Base-by-base conservation (phyloP, 2,113 vertebrate genomes). In the Gnathonemus longibarbis region DNA sequence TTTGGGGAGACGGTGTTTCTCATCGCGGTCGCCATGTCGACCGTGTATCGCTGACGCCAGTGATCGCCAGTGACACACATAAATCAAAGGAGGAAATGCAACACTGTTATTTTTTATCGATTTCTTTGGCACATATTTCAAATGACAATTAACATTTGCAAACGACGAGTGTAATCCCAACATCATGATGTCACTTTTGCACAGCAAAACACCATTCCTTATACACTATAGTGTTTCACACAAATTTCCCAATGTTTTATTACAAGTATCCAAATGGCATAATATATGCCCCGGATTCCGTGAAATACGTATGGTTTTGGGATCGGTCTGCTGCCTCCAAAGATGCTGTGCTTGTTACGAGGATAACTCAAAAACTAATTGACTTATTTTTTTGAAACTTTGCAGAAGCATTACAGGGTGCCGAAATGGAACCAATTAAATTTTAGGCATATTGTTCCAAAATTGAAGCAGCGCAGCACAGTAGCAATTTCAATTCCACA, bases 11-110 rank as follows among this genome's bases (percentile, higher is more conserved):
- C n/a, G 24, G 53, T 88, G 35, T 62, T 70, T 88, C 52, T 88
- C 58, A 5, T 88, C 19, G 42, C 87, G 56, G 56, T 88, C 87
- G 87, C 87, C 87, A 88, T 88, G 87, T 88, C 87, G 87, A 88
- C 87, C 87, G 56, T 62, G 53, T 66, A 58, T 42, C 35, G 56
- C 52, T 88, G 87, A 88, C 58, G 87, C 53, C 9, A 31, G 86
- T 8, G 53, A 62, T 58, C 35, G 35, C 53, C 53, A 19, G 50
- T 88, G 87, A 88, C 87, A 88, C 50, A 56, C 53, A 88, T 45
- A 88, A 88, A 31, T 62, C 31, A 88, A 66, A 66, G 27, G 35
- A 88, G 87, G 87, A 88, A 88, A 88, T n/a, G 87, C 87, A 45
- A 24, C 35, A 31, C 31, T 39, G 31, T 52, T 27, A 27, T 27